Evolutionary conservation across 2,888 invertebrate genomes (phyloP).

Genomic region (Protodeltote pygarga): DNA sequence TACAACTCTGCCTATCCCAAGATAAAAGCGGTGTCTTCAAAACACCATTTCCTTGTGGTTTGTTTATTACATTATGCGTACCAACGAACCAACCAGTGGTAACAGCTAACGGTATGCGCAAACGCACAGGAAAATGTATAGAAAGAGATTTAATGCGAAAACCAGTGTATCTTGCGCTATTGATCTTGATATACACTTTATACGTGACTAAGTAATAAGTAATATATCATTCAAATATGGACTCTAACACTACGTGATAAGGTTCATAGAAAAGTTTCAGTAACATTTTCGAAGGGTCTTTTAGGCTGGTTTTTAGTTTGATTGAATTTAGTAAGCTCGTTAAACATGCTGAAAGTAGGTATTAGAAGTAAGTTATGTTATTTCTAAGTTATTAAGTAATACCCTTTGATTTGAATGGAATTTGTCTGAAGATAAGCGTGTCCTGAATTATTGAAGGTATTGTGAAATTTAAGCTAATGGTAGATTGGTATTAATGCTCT

Average conservation of each 20-base stretch:
- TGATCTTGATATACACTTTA: slow-evolving; percentile 43
- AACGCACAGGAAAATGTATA: slow-evolving; percentile 53
- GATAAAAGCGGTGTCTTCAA: slow-evolving; percentile 24
- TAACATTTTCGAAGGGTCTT: background rate
- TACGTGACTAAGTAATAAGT: too few relatives aligned
- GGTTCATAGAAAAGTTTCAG: background rate
- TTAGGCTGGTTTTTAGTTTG: slow-evolving; percentile 23
- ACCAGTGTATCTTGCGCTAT: slow-evolving; percentile 51
- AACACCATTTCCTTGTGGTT: slow-evolving; percentile 34
- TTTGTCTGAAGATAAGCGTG: slow-evolving; percentile 20
- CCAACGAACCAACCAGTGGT: slow-evolving; percentile 35
- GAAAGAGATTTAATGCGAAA: slow-evolving; percentile 59
- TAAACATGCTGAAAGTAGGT: slow-evolving; percentile 27
- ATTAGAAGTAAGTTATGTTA: slow-evolving; percentile 28
- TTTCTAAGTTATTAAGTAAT: slow-evolving; percentile 34
- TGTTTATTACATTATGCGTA: slow-evolving; percentile 44
- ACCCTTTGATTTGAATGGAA: slow-evolving; percentile 20
- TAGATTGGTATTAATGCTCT: too few relatives aligned
- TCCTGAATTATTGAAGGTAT: slow-evolving; percentile 1
- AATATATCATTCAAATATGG: slow-evolving; percentile 11
- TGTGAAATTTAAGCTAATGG: too few relatives aligned
- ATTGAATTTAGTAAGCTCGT: slow-evolving; percentile 37
- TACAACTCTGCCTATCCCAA: slow-evolving; percentile 6
- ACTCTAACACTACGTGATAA: slow-evolving; percentile 7
- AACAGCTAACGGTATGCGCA: slow-evolving; percentile 40